Percentiles rank a stretch among this genome's conserved stretches.
These are phyloP conservation scores for Drosophila atripex DNA, from an alignment of 2,888 invertebrate genomes.

Conservation along the genomic window DNA sequence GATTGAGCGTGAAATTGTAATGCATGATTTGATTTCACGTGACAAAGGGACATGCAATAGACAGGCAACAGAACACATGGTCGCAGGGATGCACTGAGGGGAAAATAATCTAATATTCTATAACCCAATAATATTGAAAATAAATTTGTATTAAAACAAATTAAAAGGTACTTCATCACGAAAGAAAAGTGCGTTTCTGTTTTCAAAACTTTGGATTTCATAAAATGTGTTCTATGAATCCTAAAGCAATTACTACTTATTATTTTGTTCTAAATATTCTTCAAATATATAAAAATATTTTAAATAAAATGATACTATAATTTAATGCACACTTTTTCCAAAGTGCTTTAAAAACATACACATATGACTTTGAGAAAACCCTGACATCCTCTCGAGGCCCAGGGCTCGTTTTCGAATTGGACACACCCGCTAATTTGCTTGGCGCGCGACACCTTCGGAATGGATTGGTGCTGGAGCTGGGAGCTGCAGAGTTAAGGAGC, in stretches of 20 bases:
- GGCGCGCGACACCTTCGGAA: conserved; percentile 73
- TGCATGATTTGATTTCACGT: conserved; percentile 81
- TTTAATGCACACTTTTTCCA: neutral
- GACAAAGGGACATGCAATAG: conserved; percentile 60
- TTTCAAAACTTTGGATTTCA: no score
- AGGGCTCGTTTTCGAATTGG: conserved; percentile 78
- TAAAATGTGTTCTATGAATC: no score
- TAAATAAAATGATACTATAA: neutral
- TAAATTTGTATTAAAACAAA: no score
- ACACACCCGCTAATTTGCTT: conserved; percentile 81
- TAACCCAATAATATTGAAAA: no score
- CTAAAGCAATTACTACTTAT: no score
- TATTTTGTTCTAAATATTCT: neutral
- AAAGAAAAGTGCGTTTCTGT: no score
- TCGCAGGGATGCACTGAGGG: neutral
- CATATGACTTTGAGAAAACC: conserved; percentile 1
- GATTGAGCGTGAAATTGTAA: conserved; percentile 84
- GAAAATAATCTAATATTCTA: neutral
- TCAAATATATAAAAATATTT: neutral
- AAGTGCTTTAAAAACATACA: conserved; percentile 6
- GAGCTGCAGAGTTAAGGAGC: conserved; percentile 6
- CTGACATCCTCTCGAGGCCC: conserved; percentile 29
- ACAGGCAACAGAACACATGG: conserved; percentile 6
- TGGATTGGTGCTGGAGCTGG: conserved; percentile 19
- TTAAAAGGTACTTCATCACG: no score